Evolutionary conservation across 2,797 vertebrate genomes (phyloP), one percentile per base, ranked within the genome.

Genomic region (Odontamblyopus lacepedii): DNA sequence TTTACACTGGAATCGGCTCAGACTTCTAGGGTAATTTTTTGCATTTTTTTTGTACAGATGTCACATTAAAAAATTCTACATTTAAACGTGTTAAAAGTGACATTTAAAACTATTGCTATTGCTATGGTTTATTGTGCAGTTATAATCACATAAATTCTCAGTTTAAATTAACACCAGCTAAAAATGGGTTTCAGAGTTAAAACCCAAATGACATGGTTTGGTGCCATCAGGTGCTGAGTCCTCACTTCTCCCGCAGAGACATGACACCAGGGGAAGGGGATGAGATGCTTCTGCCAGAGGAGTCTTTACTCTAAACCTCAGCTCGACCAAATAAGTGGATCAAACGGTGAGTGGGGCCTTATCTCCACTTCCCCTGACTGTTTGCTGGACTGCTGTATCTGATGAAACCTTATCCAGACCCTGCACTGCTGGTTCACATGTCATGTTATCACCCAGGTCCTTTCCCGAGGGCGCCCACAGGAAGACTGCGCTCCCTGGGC

Each of bases 281-380:
- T 85, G 88, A 75, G 80, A 87, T 60, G 57, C 12, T 5, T 85
- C 83, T 88, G 79, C 71, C 71, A 13, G 44, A 66, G 67, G 83
- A 83, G 79, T 82, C 78, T 69, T 63, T 71, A 71, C 76, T 77
- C 82, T 71, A 84, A 89, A 89, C 76, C 79, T 79, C 76, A 2
- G 74, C 83, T 73, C 66, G 72, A 75, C 86, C 84, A 89, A 85
- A 87, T 87, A 83, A 88, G 86, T 85, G 83, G 83, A 93, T 93
- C 90, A 92, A 92, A 93, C 69, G 66, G 78, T 75, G 67, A 84
- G 81, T 85, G 62, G 77, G 44, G 65, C 69, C 74, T 92, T 91
- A 92, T 92, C 87, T 73, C 78, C 67, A 84, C 88, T 93, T 93
- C 91, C 92, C 87, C 83, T 90, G 88, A 91, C 88, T 92, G 87